Base-by-base conservation (phyloP, 1,140 invertebrate genomes). In the Eriosoma lanigerum region DNA sequence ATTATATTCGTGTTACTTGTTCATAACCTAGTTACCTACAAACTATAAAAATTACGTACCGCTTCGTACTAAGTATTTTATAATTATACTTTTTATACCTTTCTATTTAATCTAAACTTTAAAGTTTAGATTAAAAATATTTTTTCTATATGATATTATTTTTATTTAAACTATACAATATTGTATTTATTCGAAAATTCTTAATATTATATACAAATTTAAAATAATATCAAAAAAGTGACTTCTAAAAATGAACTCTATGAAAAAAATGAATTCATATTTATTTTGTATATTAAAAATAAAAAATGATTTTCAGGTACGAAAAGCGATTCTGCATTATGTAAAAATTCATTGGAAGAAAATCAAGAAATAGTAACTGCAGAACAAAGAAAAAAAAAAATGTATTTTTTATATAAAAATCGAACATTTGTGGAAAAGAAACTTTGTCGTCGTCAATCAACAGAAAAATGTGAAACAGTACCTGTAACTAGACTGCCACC, bases 381-480 rank as follows among this genome's bases (percentile, higher is more conserved):
- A 17, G 75, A 78, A 17, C 75, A 60, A n/a, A 56, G 75, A 5
- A 78, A 78, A 46, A 78, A 78, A 21, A 78, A 78, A 78, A 78
- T 78, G 75, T 78, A 78, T 21, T 78, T 78, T 62, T 62, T 78
- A 8, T 60, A 78, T 19, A 78, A 78, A 21, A 78, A 78, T n/a
- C 56, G 75, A 29, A 60, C 15, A n/a, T 78, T 78, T 48, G 75
- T 78, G 6, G 75, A 78, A 62, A 78, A 78, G 54, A 78, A 78
- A 19, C 21, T 78, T 19, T 78, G 56, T 26, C 75, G 38, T 8
- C 75, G 56, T 26, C 54, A 56, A 19, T 26, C 17, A 3, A 60
- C n/a, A 46, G 54, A 60, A 2, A 78, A 78, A 48, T 62, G 15
- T 29, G 75, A 78, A 26, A 44, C 38, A n/a, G 56, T 48, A 3